phyloP scores from a whole-genome alignment of 2,888 invertebrate genomes.

The Diarsia dahlii region DNA sequence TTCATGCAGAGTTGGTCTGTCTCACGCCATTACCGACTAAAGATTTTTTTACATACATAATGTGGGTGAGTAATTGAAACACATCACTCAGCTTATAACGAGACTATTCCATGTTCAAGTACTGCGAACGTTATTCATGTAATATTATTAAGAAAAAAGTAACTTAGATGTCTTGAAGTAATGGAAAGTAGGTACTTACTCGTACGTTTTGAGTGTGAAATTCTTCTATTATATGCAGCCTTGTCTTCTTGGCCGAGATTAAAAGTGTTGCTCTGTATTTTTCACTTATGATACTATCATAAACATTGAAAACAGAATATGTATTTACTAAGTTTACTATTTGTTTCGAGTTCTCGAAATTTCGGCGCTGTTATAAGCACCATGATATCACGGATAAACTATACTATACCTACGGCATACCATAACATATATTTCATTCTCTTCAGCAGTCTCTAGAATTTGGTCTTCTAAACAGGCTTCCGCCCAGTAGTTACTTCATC shows the following conservation, averaged over 20 bases:
- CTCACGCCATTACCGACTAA: constrained; percentile 43
- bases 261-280: background rate
- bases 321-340: no score
- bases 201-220: constrained; percentile 4
- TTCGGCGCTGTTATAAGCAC: no score
- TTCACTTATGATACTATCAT: background rate
- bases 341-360: no score
- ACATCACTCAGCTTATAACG: constrained; percentile 71
- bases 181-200: background rate
- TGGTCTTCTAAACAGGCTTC: background rate
- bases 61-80: constrained; percentile 69
- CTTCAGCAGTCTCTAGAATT: background rate
- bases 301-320: no score
- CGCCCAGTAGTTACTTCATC: background rate
- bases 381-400: no score
- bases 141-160: constrained; percentile 44
- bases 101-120: constrained; percentile 54
- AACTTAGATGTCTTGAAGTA: constrained; percentile 23
- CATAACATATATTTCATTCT: background rate
- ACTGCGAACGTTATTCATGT: constrained; percentile 18
- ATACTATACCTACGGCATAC: no score
- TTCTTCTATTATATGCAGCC: background rate
- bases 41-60: constrained; percentile 65
- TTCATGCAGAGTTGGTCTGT: constrained; percentile 43
- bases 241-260: background rate